Conservation (phyloP, 2,113 vertebrate species). For the Brachyistius frenatus region DNA sequence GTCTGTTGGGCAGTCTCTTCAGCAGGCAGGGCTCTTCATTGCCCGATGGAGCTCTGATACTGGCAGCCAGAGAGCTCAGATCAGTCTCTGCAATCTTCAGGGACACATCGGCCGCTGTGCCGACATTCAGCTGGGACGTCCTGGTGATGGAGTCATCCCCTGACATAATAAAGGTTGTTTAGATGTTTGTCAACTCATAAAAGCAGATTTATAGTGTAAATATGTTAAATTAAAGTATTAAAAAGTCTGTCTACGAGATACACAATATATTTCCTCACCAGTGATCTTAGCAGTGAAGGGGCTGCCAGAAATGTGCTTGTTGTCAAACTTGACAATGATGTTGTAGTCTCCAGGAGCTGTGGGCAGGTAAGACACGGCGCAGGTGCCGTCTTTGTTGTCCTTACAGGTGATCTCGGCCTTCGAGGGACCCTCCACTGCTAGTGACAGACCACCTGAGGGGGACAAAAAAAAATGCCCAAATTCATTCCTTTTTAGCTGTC, state of each 20-base stretch:
- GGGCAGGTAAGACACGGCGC: constrained; percentile 96
- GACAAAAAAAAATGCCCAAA: not conserved
- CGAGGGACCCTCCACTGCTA: constrained; percentile 96
- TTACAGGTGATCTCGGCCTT: constrained; percentile 98
- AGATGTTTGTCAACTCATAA: constrained; percentile 20
- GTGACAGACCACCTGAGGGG: constrained; percentile 90
- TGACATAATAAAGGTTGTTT: constrained; percentile 25
- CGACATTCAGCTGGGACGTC: constrained; percentile 95
- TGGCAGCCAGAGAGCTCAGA: constrained; percentile 91
- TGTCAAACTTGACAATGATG: constrained; percentile 96
- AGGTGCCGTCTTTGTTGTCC: constrained; percentile 97
- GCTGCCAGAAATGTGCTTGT: constrained; percentile 95
- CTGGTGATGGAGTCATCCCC: constrained; percentile 93
- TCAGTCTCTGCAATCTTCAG: constrained; percentile 97
- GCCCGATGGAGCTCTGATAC: constrained; percentile 94
- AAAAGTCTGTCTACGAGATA: not conserved
- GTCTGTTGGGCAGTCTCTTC: constrained; percentile 94
- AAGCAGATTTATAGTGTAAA: not conserved
- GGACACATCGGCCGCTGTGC: constrained; percentile 93
- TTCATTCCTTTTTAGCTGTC: too few relatives aligned
- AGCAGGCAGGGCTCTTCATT: constrained; percentile 96
- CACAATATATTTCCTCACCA: constrained; percentile 78
- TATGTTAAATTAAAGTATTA: constrained; percentile 1
- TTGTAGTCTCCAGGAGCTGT: constrained; percentile 95
- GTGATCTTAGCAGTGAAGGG: constrained; percentile 97